These are phyloP conservation scores for Caranx melampygus DNA, from an alignment of 2,113 vertebrate genomes.

Conservation along the genomic window DNA sequence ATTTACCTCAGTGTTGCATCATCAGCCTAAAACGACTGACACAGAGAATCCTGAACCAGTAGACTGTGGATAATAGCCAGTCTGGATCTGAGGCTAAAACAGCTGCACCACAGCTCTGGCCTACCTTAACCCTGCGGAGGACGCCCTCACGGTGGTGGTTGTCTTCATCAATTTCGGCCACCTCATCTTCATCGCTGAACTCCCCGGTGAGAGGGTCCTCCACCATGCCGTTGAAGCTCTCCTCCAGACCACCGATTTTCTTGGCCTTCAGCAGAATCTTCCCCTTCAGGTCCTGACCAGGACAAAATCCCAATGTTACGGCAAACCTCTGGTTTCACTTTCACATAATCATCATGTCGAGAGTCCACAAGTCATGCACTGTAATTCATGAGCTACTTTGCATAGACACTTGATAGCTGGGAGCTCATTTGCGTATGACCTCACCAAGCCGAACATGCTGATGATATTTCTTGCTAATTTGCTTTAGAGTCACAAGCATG, in stretches of 20 bases:
- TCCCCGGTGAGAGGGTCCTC: conserved; percentile 83
- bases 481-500: too few species aligned
- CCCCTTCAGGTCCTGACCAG: conserved; percentile 78
- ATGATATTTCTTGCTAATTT: too few species aligned
- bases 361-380: too few species aligned
- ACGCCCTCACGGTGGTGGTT: conserved; percentile 74
- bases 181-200: conserved; percentile 80
- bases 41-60: not conserved
- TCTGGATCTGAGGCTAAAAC: not conserved
- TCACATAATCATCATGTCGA: not conserved
- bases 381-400: too few species aligned
- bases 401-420: too few species aligned
- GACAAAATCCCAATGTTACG: not conserved
- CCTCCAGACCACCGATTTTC: conserved; percentile 82
- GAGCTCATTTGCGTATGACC: too few species aligned
- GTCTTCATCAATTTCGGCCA: conserved; percentile 79
- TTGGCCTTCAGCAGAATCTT: conserved; percentile 83
- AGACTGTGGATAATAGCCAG: conserved; percentile 4
- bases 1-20: conserved; percentile 11
- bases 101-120: not conserved
- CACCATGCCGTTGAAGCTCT: conserved; percentile 75
- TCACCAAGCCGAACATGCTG: too few species aligned
- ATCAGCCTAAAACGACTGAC: not conserved
- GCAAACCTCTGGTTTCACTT: not conserved
- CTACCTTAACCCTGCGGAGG: conserved; percentile 83